Evolutionary conservation across 2,888 invertebrate species (phyloP).

Genomic region (Pediacus dermestoides): DNA sequence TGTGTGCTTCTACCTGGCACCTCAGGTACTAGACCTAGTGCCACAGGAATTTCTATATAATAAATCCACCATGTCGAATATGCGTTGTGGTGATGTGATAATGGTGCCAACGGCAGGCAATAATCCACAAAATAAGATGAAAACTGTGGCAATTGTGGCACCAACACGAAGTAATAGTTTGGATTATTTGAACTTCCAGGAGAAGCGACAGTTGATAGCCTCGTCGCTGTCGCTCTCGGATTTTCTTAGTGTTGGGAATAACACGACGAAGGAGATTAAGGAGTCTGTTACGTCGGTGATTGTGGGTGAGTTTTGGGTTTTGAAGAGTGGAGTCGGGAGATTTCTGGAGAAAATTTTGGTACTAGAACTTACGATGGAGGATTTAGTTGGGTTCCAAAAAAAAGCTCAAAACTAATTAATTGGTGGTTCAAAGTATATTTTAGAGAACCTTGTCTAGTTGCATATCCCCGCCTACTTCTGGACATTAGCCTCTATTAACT

Average conservation of each 20-base stretch:
- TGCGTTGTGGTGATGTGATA: conserved; percentile 40
- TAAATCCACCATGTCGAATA: conserved; percentile 36
- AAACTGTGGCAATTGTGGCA: conserved; percentile 64
- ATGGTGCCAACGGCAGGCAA: conserved; percentile 35
- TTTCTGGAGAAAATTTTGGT: too few relatives aligned
- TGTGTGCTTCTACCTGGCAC: too few relatives aligned
- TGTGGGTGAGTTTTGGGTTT: conserved; percentile 46
- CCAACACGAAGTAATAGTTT: conserved; percentile 78
- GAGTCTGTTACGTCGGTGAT: conserved; percentile 44
- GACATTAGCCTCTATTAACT: too few relatives aligned
- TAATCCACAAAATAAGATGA: conserved; percentile 46
- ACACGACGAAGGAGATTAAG: conserved; percentile 40
- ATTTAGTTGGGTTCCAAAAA: too few relatives aligned
- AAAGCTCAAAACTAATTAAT: too few relatives aligned
- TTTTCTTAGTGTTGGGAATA: conserved; percentile 52
- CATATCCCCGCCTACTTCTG: too few relatives aligned
- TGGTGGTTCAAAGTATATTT: too few relatives aligned
- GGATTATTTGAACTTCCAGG: conserved; percentile 88
- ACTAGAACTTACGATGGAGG: too few relatives aligned
- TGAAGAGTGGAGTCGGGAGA: too few relatives aligned
- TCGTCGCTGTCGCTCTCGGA: conserved; percentile 84
- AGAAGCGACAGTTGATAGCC: conserved; percentile 84
- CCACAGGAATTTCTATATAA: too few relatives aligned
- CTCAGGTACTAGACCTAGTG: too few relatives aligned
- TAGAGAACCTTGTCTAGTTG: too few relatives aligned